Conservation (phyloP, 2,113 vertebrate species). For the Anoplopoma fimbria region DNA sequence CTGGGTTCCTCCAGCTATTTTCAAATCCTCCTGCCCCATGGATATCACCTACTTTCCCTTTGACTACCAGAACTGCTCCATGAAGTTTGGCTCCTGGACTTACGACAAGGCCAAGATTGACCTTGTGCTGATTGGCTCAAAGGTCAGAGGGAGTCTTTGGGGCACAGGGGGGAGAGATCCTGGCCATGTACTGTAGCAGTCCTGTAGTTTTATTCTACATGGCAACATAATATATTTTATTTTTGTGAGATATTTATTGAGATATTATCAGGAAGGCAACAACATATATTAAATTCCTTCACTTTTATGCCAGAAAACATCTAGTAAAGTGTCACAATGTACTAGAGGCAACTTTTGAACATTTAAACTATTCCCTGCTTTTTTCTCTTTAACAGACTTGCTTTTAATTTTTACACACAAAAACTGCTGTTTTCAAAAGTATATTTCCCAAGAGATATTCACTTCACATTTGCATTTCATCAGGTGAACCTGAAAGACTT, state of each 20-base stretch:
- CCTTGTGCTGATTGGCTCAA: constrained; percentile 92
- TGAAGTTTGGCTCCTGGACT: constrained; percentile 98
- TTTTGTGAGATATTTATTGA: neutral
- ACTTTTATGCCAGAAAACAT: neutral
- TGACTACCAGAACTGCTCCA: constrained; percentile 96
- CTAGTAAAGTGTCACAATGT: neutral
- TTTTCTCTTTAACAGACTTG: neutral
- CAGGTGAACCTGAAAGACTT: constrained; percentile 92
- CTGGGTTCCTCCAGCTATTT: constrained; percentile 94
- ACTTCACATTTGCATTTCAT: neutral
- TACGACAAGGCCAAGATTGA: constrained; percentile 98
- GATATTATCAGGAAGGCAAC: neutral
- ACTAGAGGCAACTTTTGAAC: neutral
- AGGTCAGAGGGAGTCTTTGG: constrained; percentile 79
- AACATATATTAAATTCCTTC: neutral
- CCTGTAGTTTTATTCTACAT: neutral
- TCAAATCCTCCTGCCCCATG: constrained; percentile 97
- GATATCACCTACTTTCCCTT: constrained; percentile 98
- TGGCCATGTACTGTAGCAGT: neutral
- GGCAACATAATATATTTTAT: neutral
- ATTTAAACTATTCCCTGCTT: neutral
- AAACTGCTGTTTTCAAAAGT: neutral
- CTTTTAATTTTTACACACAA: neutral
- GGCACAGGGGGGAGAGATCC: neutral
- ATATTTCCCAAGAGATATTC: constrained; percentile 5